Evolutionary conservation across 2,113 vertebrate genomes (phyloP).

Genomic region (Aphyosemion australe): DNA sequence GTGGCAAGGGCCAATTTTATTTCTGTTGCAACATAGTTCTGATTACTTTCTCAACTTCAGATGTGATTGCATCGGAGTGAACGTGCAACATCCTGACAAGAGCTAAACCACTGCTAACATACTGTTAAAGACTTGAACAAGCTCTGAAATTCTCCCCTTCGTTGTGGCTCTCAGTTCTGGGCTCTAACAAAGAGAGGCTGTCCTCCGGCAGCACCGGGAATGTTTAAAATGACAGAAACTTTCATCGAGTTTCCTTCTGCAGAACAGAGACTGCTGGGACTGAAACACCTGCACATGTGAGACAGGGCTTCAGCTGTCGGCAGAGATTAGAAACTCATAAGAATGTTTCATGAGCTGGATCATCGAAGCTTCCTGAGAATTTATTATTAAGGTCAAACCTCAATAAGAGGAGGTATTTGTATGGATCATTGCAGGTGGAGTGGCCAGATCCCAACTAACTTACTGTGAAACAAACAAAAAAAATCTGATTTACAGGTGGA

Average conservation of each 20-base stretch:
- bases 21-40: no score
- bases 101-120: no score
- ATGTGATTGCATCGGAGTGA: no score
- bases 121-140: not conserved
- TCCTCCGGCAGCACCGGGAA: constrained; percentile 51
- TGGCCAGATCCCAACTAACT: not conserved
- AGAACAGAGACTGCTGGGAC: constrained; percentile 1
- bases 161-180: constrained; percentile 12
- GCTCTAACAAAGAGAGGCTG: constrained; percentile 55
- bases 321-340: not conserved
- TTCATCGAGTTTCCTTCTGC: constrained; percentile 19
- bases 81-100: no score
- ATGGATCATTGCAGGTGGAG: not conserved
- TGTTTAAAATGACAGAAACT: constrained; percentile 56
- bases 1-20: no score
- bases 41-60: no score
- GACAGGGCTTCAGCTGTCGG: constrained; percentile 3
- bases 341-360: not conserved
- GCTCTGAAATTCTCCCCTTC: constrained; percentile 12
- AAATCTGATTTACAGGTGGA: not conserved
- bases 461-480: not conserved
- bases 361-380: not conserved
- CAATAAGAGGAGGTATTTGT: not conserved
- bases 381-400: not conserved
- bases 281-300: constrained; percentile 37